These are phyloP conservation scores for Pseudomugil gertrudae DNA, from an alignment of 2,797 vertebrate species.

Conservation along the genomic window DNA sequence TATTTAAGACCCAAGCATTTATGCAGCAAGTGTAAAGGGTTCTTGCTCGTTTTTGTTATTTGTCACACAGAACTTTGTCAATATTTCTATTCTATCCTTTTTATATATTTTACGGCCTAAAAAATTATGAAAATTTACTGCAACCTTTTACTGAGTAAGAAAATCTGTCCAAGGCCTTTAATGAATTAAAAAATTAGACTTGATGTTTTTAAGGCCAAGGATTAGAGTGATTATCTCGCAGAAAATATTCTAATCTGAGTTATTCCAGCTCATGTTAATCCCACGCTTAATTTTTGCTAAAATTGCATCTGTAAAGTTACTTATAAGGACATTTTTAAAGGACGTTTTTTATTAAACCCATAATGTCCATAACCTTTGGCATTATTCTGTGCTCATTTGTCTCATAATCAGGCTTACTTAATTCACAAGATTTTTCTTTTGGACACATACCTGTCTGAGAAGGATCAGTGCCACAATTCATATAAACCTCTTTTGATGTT, in stretches of 20 bases:
- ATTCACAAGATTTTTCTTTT: neutral
- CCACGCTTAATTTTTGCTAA: constrained; percentile 5
- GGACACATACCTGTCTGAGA: constrained; percentile 3
- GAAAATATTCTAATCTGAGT: constrained; percentile 59
- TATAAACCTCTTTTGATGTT: constrained; percentile 11
- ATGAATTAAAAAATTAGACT: constrained; percentile 49
- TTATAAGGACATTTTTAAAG: neutral
- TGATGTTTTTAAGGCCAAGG: constrained; percentile 42
- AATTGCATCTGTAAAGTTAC: constrained; percentile 1
- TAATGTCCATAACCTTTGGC: neutral
- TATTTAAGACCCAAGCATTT: neutral
- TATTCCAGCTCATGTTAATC: constrained; percentile 34
- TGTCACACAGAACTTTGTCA: neutral
- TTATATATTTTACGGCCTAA: too few relatives aligned
- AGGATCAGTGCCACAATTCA: constrained; percentile 20
- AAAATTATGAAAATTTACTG: neutral
- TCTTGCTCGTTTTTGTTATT: neutral
- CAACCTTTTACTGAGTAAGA: neutral
- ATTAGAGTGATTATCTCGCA: constrained; percentile 69
- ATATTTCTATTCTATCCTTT: too few relatives aligned
- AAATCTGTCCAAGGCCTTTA: constrained; percentile 6
- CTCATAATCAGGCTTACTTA: constrained; percentile 1
- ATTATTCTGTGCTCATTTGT: neutral
- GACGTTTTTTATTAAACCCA: neutral
- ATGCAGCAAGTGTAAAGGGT: neutral